These are phyloP conservation scores for Pseudotriccus pelzelni DNA, from an alignment of 2,797 vertebrate species.

Conservation along the genomic window DNA sequence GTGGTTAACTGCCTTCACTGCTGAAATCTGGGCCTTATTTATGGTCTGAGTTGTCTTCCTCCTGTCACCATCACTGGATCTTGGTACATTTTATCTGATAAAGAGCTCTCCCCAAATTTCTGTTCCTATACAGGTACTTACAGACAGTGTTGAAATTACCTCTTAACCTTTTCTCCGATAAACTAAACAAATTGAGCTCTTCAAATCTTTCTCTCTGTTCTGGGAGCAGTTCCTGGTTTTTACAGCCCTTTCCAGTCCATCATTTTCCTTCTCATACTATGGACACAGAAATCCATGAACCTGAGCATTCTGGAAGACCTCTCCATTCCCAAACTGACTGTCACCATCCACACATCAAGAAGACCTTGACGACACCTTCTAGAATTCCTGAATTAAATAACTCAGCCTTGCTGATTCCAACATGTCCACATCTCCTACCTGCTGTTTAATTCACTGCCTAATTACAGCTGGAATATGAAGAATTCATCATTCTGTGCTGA, in stretches of 20 bases:
- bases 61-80: background rate
- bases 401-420: background rate
- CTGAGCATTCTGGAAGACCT: background rate
- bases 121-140: background rate
- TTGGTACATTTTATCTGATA: background rate
- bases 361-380: background rate
- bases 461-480: constrained; percentile 39
- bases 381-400: background rate
- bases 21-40: background rate
- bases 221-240: background rate
- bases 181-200: background rate
- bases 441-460: constrained; percentile 48
- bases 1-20: background rate
- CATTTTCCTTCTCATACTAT: background rate
- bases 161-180: background rate
- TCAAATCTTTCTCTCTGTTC: background rate
- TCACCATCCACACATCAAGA: background rate
- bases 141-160: background rate
- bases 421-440: constrained; percentile 10
- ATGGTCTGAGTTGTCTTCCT: background rate
- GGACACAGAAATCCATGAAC: background rate
- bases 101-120: background rate
- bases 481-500: constrained; percentile 18
- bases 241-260: background rate
- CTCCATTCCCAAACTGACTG: background rate